These are phyloP conservation scores for Excalfactoria chinensis DNA, from an alignment of 2,113 vertebrate genomes.

Conservation along the genomic window DNA sequence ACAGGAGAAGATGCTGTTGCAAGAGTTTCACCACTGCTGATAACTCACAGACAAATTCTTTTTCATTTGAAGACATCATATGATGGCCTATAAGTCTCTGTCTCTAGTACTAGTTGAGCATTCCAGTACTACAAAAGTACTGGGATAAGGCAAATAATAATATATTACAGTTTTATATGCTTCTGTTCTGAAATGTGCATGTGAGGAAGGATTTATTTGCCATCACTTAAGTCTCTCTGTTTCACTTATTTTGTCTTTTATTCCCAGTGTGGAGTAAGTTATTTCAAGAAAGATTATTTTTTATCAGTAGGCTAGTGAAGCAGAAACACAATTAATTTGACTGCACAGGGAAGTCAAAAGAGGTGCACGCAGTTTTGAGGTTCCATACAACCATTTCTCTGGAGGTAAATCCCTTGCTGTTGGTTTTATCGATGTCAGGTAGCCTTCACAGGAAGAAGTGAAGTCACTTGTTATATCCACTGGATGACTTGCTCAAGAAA, in stretches of 20 bases:
- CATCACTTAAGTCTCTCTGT: not conserved
- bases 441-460: not conserved
- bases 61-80: not conserved
- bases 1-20: not conserved
- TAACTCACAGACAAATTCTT: not conserved
- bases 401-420: not conserved
- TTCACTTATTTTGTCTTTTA: not conserved
- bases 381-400: not conserved
- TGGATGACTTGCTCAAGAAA: not conserved
- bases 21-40: not conserved
- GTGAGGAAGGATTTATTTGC: not conserved
- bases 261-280: not conserved
- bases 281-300: not conserved
- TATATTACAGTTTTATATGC: not conserved
- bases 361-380: not conserved
- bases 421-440: not conserved
- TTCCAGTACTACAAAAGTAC: not conserved
- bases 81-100: not conserved
- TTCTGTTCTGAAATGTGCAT: not conserved
- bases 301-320: accelerated
- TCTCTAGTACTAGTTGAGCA: not conserved
- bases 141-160: not conserved
- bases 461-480: not conserved
- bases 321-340: not conserved
- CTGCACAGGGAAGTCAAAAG: not conserved